Percentiles rank a stretch among this genome's conserved stretches.
phyloP scores from a whole-genome alignment of 2,113 vertebrate genomes.

The Tupaia chinensis region DNA sequence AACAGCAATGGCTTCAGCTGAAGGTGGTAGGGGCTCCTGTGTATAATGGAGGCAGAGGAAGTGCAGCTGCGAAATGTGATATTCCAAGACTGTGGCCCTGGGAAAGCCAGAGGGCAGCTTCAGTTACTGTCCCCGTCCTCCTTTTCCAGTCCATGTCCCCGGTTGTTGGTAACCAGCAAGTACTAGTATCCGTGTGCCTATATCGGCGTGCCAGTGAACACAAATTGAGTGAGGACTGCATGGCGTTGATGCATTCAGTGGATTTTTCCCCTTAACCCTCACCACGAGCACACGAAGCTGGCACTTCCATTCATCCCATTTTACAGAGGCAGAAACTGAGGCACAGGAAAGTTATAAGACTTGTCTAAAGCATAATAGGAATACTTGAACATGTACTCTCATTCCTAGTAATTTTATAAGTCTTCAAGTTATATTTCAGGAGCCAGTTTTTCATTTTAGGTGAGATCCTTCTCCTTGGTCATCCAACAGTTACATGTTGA shows the following conservation, averaged over 20 bases:
- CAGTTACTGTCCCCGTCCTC: background rate
- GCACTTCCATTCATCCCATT: background rate
- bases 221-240: fast-evolving
- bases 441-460: background rate
- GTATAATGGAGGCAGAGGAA: background rate
- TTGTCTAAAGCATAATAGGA: background rate
- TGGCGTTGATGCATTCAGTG: fast-evolving
- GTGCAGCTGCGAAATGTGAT: background rate
- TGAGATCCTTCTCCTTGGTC: background rate
- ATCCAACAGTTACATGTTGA: background rate
- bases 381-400: too few species aligned
- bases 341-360: background rate
- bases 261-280: background rate
- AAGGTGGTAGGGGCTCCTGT: background rate
- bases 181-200: fast-evolving
- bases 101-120: too few species aligned
- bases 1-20: background rate
- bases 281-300: too few species aligned
- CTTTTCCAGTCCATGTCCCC: too few species aligned
- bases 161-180: background rate
- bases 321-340: background rate
- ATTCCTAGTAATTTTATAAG: background rate
- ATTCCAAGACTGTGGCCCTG: fast-evolving
- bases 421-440: background rate
- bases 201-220: fast-evolving